Evolutionary conservation across 2,888 invertebrate genomes (phyloP).

Genomic region (Escarpia spicata): DNA sequence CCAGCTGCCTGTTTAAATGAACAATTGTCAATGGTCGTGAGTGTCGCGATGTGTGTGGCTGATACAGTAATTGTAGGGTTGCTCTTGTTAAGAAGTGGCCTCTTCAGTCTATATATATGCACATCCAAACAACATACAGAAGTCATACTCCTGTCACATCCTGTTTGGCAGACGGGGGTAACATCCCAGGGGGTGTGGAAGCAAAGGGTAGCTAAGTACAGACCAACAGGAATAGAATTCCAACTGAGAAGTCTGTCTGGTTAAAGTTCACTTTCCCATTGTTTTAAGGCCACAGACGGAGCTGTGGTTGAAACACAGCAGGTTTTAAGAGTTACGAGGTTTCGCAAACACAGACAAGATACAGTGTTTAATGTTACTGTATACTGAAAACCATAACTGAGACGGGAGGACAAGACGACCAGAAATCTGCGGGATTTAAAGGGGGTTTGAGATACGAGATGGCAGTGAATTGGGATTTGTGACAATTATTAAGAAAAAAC

Average conservation of each 20-base stretch:
- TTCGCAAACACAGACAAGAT: neutral
- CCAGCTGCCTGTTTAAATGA: neutral
- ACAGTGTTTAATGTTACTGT: neutral
- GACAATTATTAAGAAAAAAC: neutral
- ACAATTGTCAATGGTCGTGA: neutral
- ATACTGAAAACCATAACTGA: too few species aligned
- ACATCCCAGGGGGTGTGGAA: neutral
- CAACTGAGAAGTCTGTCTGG: neutral
- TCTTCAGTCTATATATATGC: neutral
- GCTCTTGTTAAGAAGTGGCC: neutral
- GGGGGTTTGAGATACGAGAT: too few species aligned
- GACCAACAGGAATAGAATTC: neutral
- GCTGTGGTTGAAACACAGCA: neutral
- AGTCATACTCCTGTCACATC: neutral
- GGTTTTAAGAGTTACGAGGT: neutral
- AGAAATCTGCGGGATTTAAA: too few species aligned
- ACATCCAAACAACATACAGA: neutral
- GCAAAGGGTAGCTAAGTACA: neutral
- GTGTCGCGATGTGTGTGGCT: neutral
- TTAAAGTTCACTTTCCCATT: neutral
- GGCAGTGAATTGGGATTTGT: too few species aligned
- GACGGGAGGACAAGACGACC: too few species aligned
- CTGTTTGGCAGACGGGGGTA: neutral
- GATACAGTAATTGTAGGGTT: constrained; percentile 6
- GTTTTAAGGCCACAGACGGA: neutral